Evolutionary conservation across 2,888 invertebrate genomes (phyloP).

Genomic region (Venusia cambrica): DNA sequence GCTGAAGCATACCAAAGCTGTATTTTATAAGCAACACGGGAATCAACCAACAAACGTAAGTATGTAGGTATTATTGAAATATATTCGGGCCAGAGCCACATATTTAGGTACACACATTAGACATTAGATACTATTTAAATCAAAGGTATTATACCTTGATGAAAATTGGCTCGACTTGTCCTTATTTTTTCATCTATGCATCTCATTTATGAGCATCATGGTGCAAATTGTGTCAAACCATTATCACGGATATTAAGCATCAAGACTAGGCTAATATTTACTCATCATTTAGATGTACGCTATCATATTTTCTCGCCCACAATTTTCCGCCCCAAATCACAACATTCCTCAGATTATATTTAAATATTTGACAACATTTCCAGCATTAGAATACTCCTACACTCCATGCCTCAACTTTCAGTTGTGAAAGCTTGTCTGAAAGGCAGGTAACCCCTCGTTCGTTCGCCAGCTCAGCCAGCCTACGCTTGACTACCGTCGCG

Average conservation of each 20-base stretch:
- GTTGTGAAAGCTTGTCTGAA: constrained; percentile 22
- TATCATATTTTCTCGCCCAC: background rate
- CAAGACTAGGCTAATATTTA: constrained; percentile 5
- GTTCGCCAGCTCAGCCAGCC: constrained; percentile 40
- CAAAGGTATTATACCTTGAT: too few relatives aligned
- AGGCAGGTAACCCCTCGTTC: constrained; percentile 26
- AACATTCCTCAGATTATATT: constrained; percentile 1
- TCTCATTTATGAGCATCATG: too few relatives aligned
- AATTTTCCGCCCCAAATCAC: constrained; percentile 2
- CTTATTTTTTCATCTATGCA: too few relatives aligned
- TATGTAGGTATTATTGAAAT: too few relatives aligned
- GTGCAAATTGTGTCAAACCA: constrained; percentile 1
- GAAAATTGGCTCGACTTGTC: too few relatives aligned
- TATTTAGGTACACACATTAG: too few relatives aligned
- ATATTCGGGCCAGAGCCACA: too few relatives aligned
- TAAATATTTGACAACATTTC: constrained; percentile 10
- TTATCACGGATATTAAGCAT: background rate
- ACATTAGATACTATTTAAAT: too few relatives aligned
- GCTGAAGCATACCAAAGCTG: too few relatives aligned
- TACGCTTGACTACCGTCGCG: constrained; percentile 29
- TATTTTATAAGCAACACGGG: too few relatives aligned
- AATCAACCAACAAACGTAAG: too few relatives aligned
- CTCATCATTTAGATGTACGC: background rate
- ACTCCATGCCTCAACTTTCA: constrained; percentile 15
- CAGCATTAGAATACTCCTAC: constrained; percentile 5